Conservation (phyloP, 2,113 vertebrate species). For the Oreochromis tanganicae region DNA sequence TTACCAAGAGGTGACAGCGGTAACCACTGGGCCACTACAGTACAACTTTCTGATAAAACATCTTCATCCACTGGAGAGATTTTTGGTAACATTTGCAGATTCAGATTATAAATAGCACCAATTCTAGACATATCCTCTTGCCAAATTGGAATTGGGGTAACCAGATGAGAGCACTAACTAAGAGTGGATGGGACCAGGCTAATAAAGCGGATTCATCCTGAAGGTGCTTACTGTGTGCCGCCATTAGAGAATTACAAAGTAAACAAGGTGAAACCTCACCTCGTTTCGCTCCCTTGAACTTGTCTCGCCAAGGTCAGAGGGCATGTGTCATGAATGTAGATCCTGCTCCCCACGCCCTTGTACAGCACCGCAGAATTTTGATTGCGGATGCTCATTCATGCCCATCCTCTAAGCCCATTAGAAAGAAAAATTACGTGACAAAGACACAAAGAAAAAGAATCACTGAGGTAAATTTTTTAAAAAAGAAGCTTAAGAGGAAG, state of each 20-base stretch:
- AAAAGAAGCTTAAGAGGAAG: neutral
- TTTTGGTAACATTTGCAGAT: neutral
- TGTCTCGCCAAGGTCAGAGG: conserved; percentile 19
- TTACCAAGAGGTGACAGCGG: neutral
- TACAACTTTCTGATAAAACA: neutral
- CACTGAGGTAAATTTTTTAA: neutral
- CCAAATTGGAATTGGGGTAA: neutral
- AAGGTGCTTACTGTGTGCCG: neutral
- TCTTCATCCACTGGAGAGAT: neutral
- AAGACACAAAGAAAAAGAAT: conserved; percentile 10
- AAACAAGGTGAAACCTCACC: conserved; percentile 32
- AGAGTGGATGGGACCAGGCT: neutral
- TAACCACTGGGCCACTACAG: neutral
- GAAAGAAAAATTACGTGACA: neutral
- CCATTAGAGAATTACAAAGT: neutral
- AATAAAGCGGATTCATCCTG: conserved; percentile 11
- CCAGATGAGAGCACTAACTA: neutral
- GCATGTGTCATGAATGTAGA: conserved; percentile 16
- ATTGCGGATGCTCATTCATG: neutral
- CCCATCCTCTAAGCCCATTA: conserved; percentile 12
- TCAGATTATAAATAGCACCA: neutral
- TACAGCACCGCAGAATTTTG: neutral
- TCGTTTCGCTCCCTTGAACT: conserved; percentile 13
- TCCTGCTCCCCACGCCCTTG: neutral
- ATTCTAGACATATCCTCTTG: neutral